Base-by-base conservation (phyloP, 2,888 invertebrate species). In the Meliscaeva auricollis region DNA sequence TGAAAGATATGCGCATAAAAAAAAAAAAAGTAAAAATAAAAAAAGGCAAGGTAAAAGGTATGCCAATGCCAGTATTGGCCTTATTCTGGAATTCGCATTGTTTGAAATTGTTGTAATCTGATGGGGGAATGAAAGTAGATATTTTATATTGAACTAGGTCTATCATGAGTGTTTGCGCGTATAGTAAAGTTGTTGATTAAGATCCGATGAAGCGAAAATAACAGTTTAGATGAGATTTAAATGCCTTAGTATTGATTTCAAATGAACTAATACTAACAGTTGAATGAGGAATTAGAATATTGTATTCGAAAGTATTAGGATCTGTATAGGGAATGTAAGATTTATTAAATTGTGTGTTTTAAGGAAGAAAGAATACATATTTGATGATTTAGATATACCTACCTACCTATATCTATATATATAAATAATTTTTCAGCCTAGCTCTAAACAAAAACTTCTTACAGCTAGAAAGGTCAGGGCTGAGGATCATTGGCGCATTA, bases 1-100 rank as follows among this genome's bases (percentile, higher is more conserved):
- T 44, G 54, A 52, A 70, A 70, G 62, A 60, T 70, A 78, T 44
- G 70, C 70, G 54, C 70, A 70, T 64, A 56, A 0, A 32, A 56
- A 56, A 35, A 58, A 17, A 56, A 54, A 15, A 8, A 54, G n/a
- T n/a, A 30, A 30, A 46, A 7, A 46, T 56, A 15, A 68, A 69
- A 77, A 70, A 62, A 54, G 15, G 70, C 20, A 70, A 66, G 35
- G 32, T 48, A 66, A n/a, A n/a, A n/a, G 32, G 50, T 38, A 38
- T 38, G 17, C 48, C 35, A 50, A 35, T 66, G 66, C 35, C 66
- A 48, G 32, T 66, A 66, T 50, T 66, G 48, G 66, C 48, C 48
- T 50, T 66, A 50, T 66, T 66, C 48, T 66, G 50, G 66, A 48
- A 50, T 50, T 66, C 20, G n/a, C 66, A 50, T 66, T 64, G 30